Evolutionary conservation across 2,113 vertebrate species (phyloP), one percentile per base, ranked within the genome.

Genomic region (Rhinolophus ferrumequinum): DNA sequence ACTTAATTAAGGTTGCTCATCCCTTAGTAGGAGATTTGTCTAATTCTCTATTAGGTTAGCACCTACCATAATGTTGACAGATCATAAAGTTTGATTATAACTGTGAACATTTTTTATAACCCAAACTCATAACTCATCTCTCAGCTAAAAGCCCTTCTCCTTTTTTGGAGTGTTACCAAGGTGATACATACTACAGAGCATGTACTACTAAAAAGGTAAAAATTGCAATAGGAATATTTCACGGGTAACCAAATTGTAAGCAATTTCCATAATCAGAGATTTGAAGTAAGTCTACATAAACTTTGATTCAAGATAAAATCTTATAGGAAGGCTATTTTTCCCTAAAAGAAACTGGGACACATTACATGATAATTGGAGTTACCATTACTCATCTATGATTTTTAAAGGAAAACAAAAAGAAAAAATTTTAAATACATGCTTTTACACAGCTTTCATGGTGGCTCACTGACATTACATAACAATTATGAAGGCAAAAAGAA

Each of bases 251-350:
- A 73, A 0, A 79, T 47, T 91, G 14, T 60, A 88, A 70, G 19
- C 30, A 54, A 52, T 79, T 75, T 93, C 24, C 13, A 75, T 94
- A 50, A 85, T 75, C 54, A 64, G 28, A 58, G 26, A 79, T 93
- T 92, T 94, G 54, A 90, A 97, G 75, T 67, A 83, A 84, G 47
- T 88, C 44, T 84, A n/a, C 22, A 88, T 85, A 75, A 96, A 73
- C 28, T 22, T 64, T 64, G 12, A 93, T 50, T 87, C 35, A 67
- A 75, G 33, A 75, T 30, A 81, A 90, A 95, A 35, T 11, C 14
- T 83, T 62, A 2, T 60, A 41, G 69, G 33, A 80, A 73, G 18
- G 1, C 9, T 79, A 30, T 77, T 35, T 50, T 64, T n/a, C 26
- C 30, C 19, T 30, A 14, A 76, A 76, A 90, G n/a, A 38, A 90